Evolutionary conservation across 1,140 invertebrate genomes (phyloP).

Genomic region (Pomphorhynchus laevis): DNA sequence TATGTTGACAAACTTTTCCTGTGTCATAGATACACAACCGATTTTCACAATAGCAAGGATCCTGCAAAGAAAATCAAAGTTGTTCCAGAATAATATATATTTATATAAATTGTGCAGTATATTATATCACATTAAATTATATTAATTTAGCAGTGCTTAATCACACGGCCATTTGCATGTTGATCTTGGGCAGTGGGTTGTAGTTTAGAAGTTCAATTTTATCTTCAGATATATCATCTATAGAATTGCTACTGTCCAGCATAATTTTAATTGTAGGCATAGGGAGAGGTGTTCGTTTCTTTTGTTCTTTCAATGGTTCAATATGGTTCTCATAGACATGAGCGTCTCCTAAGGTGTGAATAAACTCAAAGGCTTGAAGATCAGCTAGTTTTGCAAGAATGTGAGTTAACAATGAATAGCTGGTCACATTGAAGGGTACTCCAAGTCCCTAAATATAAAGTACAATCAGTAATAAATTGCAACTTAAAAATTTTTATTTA

Average conservation of each 20-base stretch:
- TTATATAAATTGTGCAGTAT: too few relatives aligned
- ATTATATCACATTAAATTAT: too few relatives aligned
- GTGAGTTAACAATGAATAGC: conserved; percentile 58
- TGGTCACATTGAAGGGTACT: conserved; percentile 93
- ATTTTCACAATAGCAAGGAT: too few relatives aligned
- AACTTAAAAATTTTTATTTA: too few relatives aligned
- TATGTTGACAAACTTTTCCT: too few relatives aligned
- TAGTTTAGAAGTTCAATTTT: conserved; percentile 60
- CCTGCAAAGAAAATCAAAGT: too few relatives aligned
- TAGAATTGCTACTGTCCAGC: conserved; percentile 20
- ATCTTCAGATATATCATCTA: conserved; percentile 53
- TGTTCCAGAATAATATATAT: too few relatives aligned
- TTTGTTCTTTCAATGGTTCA: conserved; percentile 42
- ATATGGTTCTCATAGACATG: conserved; percentile 79
- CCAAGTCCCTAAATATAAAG: conserved; percentile 62
- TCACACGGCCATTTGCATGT: conserved; percentile 94
- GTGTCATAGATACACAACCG: too few relatives aligned
- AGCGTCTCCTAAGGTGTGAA: conserved; percentile 74
- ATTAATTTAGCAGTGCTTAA: too few relatives aligned
- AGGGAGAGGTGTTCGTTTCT: conserved; percentile 35
- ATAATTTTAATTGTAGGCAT: conserved; percentile 48
- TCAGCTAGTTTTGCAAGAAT: conserved; percentile 80
- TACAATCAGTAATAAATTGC: too few relatives aligned
- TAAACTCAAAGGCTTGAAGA: conserved; percentile 60
- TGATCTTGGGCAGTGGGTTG: conserved; percentile 50